Conservation (phyloP, 1,140 invertebrate genomes). For the Diachasma alloeum region DNA sequence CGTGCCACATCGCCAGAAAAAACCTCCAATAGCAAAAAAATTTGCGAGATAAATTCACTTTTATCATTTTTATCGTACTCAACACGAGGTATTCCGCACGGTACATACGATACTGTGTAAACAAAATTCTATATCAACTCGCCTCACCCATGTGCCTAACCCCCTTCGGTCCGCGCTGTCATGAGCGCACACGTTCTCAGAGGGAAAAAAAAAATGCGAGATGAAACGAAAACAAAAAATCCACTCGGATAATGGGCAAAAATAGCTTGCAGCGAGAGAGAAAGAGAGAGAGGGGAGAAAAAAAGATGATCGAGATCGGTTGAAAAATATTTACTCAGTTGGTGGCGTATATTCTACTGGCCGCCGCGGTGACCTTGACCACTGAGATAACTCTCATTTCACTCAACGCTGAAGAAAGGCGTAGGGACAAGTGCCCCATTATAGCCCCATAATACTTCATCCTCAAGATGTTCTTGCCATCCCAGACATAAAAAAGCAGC, state of each 20-base stretch:
- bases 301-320: not conserved
- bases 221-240: not conserved
- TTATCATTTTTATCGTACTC: constrained; percentile 12
- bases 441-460: not conserved
- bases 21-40: not conserved
- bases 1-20: not conserved
- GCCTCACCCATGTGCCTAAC: not conserved
- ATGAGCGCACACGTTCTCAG: not conserved
- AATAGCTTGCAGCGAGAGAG: not conserved
- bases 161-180: not conserved
- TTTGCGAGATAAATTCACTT: not conserved
- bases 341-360: not conserved
- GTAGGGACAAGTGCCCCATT: not conserved
- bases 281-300: not conserved
- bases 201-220: not conserved
- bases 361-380: constrained; percentile 24
- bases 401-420: not conserved
- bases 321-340: constrained; percentile 29
- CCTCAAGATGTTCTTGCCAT: not conserved
- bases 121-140: not conserved
- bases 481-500: not conserved
- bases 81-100: not conserved
- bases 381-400: constrained; percentile 17
- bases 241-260: not conserved
- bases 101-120: not conserved